phyloP scores from a whole-genome alignment of 2,888 invertebrate genomes.

The Tiliacea aurago region DNA sequence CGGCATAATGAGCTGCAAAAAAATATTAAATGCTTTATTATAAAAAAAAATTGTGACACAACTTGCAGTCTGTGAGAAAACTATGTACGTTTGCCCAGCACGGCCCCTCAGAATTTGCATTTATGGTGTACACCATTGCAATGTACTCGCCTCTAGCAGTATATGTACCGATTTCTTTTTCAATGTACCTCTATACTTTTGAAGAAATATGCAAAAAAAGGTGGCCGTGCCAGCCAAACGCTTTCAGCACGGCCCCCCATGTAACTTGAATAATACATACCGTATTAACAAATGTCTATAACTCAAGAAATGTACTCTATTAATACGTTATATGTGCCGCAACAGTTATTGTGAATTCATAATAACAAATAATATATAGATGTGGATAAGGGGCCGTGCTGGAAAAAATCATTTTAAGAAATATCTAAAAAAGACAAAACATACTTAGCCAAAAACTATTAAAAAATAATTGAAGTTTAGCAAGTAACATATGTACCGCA shows the following conservation, averaged over 20 bases:
- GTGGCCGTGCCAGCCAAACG: slow-evolving; percentile 24
- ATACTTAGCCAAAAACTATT: slow-evolving; percentile 29
- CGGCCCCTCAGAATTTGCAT: slow-evolving; percentile 1
- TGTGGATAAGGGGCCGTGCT: slow-evolving; percentile 28
- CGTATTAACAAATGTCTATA: neutral
- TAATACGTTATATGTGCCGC: slow-evolving; percentile 23
- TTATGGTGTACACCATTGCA: slow-evolving; percentile 24
- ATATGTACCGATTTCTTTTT: slow-evolving; percentile 26
- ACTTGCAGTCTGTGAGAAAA: no score
- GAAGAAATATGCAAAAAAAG: slow-evolving; percentile 4
- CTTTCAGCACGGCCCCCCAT: slow-evolving; percentile 29
- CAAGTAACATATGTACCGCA: slow-evolving; percentile 14
- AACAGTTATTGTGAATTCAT: slow-evolving; percentile 33
- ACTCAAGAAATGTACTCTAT: slow-evolving; percentile 21
- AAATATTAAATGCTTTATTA: no score
- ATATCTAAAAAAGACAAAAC: slow-evolving; percentile 24
- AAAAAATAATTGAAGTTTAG: slow-evolving; percentile 29
- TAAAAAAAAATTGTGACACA: no score
- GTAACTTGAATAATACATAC: slow-evolving; percentile 21
- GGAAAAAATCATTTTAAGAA: slow-evolving; percentile 24
- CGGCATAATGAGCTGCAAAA: no score
- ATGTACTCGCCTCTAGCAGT: slow-evolving; percentile 25
- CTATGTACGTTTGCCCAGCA: slow-evolving; percentile 1
- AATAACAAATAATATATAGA: slow-evolving; percentile 5
- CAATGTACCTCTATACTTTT: slow-evolving; percentile 26